Conservation (phyloP, 1,140 invertebrate species). For the Carcinoscorpius rotundicauda region DNA sequence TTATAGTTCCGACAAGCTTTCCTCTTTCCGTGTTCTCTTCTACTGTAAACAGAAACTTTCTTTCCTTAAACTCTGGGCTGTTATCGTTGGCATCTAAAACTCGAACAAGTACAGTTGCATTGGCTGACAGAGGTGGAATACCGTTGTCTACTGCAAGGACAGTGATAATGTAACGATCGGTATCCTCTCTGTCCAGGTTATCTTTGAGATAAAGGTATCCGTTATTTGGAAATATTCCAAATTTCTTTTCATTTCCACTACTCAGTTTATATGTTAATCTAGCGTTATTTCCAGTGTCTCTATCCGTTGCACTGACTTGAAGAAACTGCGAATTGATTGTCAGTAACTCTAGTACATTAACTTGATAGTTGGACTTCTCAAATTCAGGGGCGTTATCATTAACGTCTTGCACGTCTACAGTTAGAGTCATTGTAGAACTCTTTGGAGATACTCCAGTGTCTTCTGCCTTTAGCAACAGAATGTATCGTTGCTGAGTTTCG, state of each 20-base stretch:
- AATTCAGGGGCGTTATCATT: constrained; percentile 81
- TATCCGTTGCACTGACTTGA: constrained; percentile 65
- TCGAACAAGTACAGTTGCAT: constrained; percentile 58
- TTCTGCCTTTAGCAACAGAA: constrained; percentile 60
- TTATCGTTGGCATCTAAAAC: constrained; percentile 92
- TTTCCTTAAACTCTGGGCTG: constrained; percentile 59
- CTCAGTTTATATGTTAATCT: constrained; percentile 67
- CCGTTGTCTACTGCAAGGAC: constrained; percentile 81
- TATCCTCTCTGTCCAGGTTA: constrained; percentile 62
- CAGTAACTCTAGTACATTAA: constrained; percentile 65
- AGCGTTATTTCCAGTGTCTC: constrained; percentile 87
- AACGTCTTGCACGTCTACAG: constrained; percentile 81
- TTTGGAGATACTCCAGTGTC: constrained; percentile 63
- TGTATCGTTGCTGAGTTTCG: constrained; percentile 69
- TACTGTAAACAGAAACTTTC: constrained; percentile 64
- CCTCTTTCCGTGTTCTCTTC: constrained; percentile 75
- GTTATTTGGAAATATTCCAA: constrained; percentile 64
- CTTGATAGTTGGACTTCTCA: constrained; percentile 64
- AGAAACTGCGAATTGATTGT: constrained; percentile 55
- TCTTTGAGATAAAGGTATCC: constrained; percentile 70
- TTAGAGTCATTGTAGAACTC: constrained; percentile 65
- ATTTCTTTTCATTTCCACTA: constrained; percentile 25
- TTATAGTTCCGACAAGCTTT: constrained; percentile 57
- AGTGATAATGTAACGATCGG: constrained; percentile 58
- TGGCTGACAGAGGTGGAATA: constrained; percentile 63